These are phyloP conservation scores for Zaprionus bogoriensis DNA, from an alignment of 2,888 invertebrate genomes.

Conservation along the genomic window DNA sequence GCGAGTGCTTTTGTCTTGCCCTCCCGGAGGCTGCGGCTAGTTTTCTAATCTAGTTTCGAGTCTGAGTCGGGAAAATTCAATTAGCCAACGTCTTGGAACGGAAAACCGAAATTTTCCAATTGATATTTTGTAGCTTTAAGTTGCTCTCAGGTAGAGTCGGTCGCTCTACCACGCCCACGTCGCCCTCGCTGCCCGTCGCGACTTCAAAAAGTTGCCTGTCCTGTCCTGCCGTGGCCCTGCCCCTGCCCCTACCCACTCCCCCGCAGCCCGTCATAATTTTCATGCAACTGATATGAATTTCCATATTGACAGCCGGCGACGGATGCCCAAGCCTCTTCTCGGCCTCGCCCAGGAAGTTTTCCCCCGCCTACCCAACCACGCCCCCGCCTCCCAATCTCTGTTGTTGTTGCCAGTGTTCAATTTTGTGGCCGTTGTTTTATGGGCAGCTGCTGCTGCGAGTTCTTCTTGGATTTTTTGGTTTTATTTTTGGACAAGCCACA, in stretches of 20 bases:
- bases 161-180: neutral
- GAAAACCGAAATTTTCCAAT: neutral
- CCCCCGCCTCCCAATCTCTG: neutral
- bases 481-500: conserved; percentile 46
- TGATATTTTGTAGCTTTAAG: conserved; percentile 35
- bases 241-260: neutral
- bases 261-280: conserved; percentile 3
- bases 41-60: conserved; percentile 60
- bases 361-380: neutral
- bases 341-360: conserved; percentile 30
- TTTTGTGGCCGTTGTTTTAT: conserved; percentile 74
- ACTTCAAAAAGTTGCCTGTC: conserved; percentile 47
- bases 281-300: conserved; percentile 74
- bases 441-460: conserved; percentile 44
- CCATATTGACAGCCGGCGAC: conserved; percentile 75
- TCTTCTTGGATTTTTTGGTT: conserved; percentile 13
- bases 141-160: conserved; percentile 4
- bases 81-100: conserved; percentile 60
- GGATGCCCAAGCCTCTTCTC: conserved; percentile 31
- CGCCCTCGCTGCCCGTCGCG: conserved; percentile 30
- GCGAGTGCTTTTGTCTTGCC: conserved; percentile 42
- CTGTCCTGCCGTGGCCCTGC: neutral
- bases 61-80: conserved; percentile 51
- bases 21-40: conserved; percentile 27
- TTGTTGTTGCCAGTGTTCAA: conserved; percentile 64